Percentiles rank a stretch among this genome's conserved stretches.
These are phyloP conservation scores for Rhabditoides inermis DNA, from an alignment of 2,888 invertebrate genomes.

Conservation along the genomic window DNA sequence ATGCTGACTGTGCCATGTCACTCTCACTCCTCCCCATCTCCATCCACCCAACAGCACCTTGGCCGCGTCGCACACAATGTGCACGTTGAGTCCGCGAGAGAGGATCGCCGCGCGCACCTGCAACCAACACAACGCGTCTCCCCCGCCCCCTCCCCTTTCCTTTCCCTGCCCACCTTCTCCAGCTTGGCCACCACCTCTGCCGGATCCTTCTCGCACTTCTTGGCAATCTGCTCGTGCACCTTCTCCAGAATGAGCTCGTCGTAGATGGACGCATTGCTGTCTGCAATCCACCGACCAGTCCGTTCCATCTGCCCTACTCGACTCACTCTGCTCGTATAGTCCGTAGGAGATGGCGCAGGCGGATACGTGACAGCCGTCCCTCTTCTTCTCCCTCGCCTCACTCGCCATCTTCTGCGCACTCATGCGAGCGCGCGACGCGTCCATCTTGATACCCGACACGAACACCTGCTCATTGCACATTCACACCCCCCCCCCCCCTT, in stretches of 20 bases:
- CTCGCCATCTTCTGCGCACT: conserved; percentile 74
- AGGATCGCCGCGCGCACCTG: conserved; percentile 30
- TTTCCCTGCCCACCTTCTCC: conserved; percentile 16
- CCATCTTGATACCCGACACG: conserved; percentile 3
- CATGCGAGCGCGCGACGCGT: conserved; percentile 51
- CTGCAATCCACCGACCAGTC: conserved; percentile 28
- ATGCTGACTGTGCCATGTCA: no score
- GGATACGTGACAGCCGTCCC: conserved; percentile 68
- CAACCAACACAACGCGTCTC: background rate
- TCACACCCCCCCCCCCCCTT: no score
- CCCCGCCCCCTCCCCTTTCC: background rate
- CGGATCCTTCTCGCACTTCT: conserved; percentile 21
- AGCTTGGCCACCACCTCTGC: conserved; percentile 24
- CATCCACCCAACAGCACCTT: no score
- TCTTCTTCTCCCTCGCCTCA: conserved; percentile 69
- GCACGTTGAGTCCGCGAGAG: conserved; percentile 31
- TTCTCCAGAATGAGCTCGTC: conserved; percentile 39
- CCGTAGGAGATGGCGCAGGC: no score
- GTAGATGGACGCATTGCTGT: conserved; percentile 34
- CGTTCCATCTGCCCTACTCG: no score
- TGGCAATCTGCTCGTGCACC: conserved; percentile 27
- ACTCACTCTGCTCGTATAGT: no score
- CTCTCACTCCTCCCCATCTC: no score
- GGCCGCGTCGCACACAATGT: conserved; percentile 31
- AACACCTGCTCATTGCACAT: background rate